Conservation (phyloP, 2,888 invertebrate species). For the Drosophila neotestacea region DNA sequence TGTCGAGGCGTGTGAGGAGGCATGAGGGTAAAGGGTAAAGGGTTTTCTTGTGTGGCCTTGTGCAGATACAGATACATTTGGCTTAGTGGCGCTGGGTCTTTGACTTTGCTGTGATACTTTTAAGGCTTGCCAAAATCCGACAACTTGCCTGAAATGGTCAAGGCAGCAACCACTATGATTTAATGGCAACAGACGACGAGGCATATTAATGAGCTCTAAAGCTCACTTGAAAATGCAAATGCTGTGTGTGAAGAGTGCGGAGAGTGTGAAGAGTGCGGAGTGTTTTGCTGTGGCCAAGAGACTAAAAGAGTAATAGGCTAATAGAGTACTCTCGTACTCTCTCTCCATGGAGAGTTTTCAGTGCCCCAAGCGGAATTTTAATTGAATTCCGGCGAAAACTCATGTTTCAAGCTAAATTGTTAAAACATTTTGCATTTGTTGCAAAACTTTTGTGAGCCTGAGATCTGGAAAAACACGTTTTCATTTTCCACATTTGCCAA, state of each 20-base stretch:
- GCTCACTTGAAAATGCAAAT: slow-evolving; percentile 32
- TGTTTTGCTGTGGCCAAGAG: slow-evolving; percentile 1
- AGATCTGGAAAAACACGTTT: slow-evolving; percentile 17
- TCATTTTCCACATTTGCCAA: slow-evolving; percentile 18
- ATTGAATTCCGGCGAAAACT: slow-evolving; percentile 41
- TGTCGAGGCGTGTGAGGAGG: not conserved
- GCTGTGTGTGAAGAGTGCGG: not conserved
- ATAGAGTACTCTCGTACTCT: slow-evolving; percentile 3
- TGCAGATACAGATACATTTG: slow-evolving; percentile 27
- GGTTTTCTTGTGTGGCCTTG: slow-evolving; percentile 35
- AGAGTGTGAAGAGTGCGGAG: no score
- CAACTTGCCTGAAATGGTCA: slow-evolving; percentile 35
- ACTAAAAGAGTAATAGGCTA: slow-evolving; percentile 10
- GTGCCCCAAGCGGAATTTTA: slow-evolving; percentile 39
- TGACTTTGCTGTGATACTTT: slow-evolving; percentile 42
- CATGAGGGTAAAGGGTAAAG: slow-evolving; percentile 8
- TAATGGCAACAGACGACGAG: slow-evolving; percentile 54
- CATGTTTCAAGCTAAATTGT: slow-evolving; percentile 23
- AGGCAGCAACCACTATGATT: slow-evolving; percentile 55
- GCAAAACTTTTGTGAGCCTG: slow-evolving; percentile 27
- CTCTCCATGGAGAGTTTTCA: slow-evolving; percentile 12
- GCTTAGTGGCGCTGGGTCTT: slow-evolving; percentile 34
- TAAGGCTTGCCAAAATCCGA: slow-evolving; percentile 43
- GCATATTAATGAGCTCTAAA: slow-evolving; percentile 65
- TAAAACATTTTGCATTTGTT: slow-evolving; percentile 37